Conservation (phyloP, 2,113 vertebrate species). For the Pseudonaja textilis region DNA sequence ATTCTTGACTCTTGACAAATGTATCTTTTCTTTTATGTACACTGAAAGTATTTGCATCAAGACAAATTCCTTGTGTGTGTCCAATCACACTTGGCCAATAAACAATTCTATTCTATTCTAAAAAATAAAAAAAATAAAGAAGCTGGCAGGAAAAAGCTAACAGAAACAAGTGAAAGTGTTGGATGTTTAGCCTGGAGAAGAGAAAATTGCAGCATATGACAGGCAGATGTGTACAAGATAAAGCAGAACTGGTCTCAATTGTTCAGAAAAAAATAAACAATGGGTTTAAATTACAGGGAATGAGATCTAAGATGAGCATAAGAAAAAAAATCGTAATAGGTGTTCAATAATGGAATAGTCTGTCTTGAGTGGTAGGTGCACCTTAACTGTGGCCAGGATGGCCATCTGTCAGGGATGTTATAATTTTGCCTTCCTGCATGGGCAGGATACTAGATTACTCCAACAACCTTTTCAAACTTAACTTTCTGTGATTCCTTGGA, state of each 20-base stretch:
- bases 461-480: not conserved
- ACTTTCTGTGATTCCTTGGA: not conserved
- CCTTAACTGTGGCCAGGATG: not conserved
- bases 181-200: not conserved
- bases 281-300: not conserved
- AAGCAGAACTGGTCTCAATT: not conserved
- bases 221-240: not conserved
- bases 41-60: too few relatives aligned
- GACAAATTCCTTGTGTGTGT: too few relatives aligned
- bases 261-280: not conserved
- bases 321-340: not conserved
- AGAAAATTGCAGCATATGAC: not conserved
- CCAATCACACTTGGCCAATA: too few relatives aligned
- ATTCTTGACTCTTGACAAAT: too few relatives aligned
- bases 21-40: too few relatives aligned
- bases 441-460: not conserved
- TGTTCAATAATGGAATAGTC: not conserved
- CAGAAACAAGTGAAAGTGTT: not conserved
- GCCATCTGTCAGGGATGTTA: not conserved
- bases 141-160: not conserved
- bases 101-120: too few relatives aligned
- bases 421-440: not conserved
- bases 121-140: not conserved
- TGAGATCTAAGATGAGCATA: not conserved
- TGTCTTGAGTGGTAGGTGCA: not conserved